Base-by-base conservation (phyloP, 1,140 invertebrate species). In the Gerris buenoi region DNA sequence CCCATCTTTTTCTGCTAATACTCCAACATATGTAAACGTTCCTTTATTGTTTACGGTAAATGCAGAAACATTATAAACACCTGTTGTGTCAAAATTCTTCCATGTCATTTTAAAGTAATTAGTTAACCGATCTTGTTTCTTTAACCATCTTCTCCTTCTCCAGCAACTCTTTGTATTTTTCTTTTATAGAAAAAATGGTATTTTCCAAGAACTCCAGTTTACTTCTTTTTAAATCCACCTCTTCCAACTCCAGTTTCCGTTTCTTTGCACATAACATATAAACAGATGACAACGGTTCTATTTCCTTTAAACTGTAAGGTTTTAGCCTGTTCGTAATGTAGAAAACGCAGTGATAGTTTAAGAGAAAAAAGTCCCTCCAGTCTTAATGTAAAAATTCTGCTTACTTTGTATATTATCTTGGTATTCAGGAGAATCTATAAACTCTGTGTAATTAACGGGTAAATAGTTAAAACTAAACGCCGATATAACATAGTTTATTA, bases 401-500 rank as follows among this genome's bases (percentile, higher is more conserved):
- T 29, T 61, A 33, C 61, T 29, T 23, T 46, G 22, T 22, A 61
- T 1, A 59, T 28, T 61, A 67, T 63, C 25, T 25, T 67, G 23
- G 61, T 62, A 62, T 56, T 10, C n/a, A 56, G 46, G 46, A 63
- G 29, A 15, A 62, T 67, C 27, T 67, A 27, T 33, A 59, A 67
- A 2, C 25, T 67, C 27, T 61, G 63, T 62, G 23, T 27, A 67
- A 63, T 67, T 67, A 63, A n/a, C n/a, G n/a, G n/a, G n/a, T n/a
- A n/a, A n/a, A n/a, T n/a, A n/a, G n/a, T n/a, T n/a, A n/a, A n/a
- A 67, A 67, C 66, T 63, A 67, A 63, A 67, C 28, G 66, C 58
- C 57, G 66, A 63, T 59, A 67, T 27, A 29, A 67, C 57, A 63
- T 63, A 66, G 29, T 67, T 63, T 13, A 67, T 63, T 29, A 67